Conservation (phyloP, 2,113 vertebrate genomes). For the Saguinus midas region DNA sequence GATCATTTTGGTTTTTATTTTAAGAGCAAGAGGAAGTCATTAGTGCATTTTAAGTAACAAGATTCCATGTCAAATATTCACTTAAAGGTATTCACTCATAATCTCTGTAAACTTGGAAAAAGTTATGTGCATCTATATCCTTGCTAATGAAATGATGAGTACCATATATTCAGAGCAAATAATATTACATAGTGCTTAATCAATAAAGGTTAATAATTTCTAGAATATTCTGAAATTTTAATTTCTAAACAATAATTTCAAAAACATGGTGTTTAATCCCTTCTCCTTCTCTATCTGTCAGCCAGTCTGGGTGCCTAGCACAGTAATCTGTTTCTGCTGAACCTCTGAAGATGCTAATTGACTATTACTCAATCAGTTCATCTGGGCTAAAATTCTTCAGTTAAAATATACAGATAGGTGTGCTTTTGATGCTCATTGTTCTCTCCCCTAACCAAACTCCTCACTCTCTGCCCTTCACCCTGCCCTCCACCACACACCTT, state of each 20-base stretch:
- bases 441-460: not conserved
- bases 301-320: not conserved
- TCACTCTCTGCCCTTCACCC: not conserved
- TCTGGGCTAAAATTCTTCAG: slow-evolving; percentile 58
- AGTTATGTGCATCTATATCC: not conserved
- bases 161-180: not conserved
- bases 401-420: slow-evolving; percentile 39
- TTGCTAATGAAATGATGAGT: not conserved
- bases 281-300: not conserved
- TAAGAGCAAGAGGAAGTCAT: not conserved
- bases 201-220: not conserved
- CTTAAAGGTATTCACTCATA: not conserved
- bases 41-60: not conserved
- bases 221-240: not conserved
- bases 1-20: not conserved
- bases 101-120: not conserved
- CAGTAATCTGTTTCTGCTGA: not conserved
- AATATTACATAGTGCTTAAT: not conserved
- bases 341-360: not conserved
- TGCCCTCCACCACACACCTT: not conserved
- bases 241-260: slow-evolving; percentile 3
- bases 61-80: not conserved
- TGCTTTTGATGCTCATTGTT: slow-evolving; percentile 27
- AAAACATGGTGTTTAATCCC: not conserved
- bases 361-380: slow-evolving; percentile 15